Conservation (phyloP, 2,113 vertebrate species). For the Bostrychus sinensis region DNA sequence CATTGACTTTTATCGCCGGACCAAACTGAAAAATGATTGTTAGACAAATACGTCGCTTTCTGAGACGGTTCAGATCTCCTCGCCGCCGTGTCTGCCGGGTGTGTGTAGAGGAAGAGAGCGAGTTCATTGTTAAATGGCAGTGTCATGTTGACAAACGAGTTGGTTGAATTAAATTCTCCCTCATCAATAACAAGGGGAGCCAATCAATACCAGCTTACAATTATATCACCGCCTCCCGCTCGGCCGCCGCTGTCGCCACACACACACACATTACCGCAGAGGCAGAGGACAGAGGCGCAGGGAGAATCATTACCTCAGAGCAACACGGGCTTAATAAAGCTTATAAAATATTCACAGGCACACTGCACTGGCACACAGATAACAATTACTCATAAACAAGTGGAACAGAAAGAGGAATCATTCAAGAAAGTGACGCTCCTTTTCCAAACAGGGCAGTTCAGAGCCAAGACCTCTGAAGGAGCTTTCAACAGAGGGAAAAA, state of each 20-base stretch:
- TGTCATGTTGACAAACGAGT: slow-evolving; percentile 84
- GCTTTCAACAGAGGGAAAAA: not conserved
- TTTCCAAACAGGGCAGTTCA: not conserved
- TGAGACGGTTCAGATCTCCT: not conserved
- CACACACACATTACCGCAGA: slow-evolving; percentile 23
- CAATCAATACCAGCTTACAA: slow-evolving; percentile 81
- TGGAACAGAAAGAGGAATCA: not conserved
- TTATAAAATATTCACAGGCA: slow-evolving; percentile 46
- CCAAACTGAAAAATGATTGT: not conserved
- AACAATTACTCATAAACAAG: slow-evolving; percentile 13
- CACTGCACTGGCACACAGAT: slow-evolving; percentile 12
- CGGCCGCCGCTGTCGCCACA: slow-evolving; percentile 37
- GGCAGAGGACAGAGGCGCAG: slow-evolving; percentile 7
- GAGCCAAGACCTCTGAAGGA: not conserved
- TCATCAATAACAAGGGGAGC: slow-evolving; percentile 79
- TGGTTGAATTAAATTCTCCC: slow-evolving; percentile 82
- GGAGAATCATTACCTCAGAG: slow-evolving; percentile 41
- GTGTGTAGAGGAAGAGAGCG: slow-evolving; percentile 45
- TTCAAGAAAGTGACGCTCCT: slow-evolving; percentile 4
- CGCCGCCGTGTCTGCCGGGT: slow-evolving; percentile 19
- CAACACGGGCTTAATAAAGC: slow-evolving; percentile 46
- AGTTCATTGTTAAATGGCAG: slow-evolving; percentile 81
- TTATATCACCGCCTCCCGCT: slow-evolving; percentile 75
- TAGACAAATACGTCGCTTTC: not conserved
- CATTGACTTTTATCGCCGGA: not conserved